phyloP scores from a whole-genome alignment of 2,113 vertebrate genomes.

The Nymphicus hollandicus region DNA sequence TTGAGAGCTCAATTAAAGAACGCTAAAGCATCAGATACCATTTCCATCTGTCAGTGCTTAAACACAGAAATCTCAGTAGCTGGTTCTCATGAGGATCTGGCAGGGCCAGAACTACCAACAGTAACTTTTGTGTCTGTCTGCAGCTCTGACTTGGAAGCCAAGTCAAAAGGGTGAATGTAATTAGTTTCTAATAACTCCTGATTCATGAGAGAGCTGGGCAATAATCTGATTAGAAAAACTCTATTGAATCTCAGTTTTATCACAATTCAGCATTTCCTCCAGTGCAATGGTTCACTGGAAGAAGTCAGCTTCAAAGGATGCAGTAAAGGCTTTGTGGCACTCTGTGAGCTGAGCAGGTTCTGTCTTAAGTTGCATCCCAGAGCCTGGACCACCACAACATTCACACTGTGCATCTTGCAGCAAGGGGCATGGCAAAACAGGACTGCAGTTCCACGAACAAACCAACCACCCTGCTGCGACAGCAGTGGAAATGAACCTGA shows the following conservation, averaged over 20 bases:
- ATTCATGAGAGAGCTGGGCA: not conserved
- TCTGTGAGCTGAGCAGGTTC: not conserved
- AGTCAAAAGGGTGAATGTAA: not conserved
- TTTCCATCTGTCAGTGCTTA: slow-evolving; percentile 36
- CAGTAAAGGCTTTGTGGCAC: not conserved
- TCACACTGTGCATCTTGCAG: accelerated
- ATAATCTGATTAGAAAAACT: not conserved
- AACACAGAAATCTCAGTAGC: slow-evolving; percentile 16
- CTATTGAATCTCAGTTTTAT: not conserved
- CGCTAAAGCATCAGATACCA: not conserved
- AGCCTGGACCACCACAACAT: not conserved
- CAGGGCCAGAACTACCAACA: not conserved
- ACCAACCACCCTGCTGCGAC: not conserved
- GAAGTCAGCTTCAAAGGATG: not conserved
- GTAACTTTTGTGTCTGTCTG: not conserved
- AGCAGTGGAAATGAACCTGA: not conserved
- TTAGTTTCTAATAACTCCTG: not conserved
- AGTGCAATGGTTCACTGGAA: not conserved
- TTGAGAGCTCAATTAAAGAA: slow-evolving; percentile 39
- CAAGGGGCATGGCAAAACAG: accelerated
- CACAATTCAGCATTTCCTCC: not conserved
- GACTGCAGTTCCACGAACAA: not conserved
- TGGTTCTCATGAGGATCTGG: not conserved
- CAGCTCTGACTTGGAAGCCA: not conserved
- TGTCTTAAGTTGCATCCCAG: accelerated